Evolutionary conservation across 2,113 vertebrate genomes (phyloP).

Genomic region (Upupa epops): DNA sequence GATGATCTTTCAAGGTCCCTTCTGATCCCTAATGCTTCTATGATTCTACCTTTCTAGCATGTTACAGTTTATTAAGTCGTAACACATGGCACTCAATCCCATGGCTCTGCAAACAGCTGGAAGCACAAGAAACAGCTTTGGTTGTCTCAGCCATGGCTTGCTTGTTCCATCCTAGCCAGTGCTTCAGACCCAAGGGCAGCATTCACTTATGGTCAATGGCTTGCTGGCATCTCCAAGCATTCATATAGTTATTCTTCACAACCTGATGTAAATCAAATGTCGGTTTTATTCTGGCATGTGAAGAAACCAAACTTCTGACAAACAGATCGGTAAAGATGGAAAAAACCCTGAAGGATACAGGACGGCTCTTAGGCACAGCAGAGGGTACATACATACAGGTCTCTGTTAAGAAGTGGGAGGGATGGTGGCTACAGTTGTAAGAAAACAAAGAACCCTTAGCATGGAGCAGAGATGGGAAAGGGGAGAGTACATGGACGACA

Average conservation of each 20-base stretch:
- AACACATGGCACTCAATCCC: background rate
- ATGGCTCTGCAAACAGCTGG: background rate
- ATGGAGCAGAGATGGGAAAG: background rate
- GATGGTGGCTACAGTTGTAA: background rate
- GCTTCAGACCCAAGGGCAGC: background rate
- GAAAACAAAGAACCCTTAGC: background rate
- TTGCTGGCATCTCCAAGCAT: background rate
- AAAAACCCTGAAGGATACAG: background rate
- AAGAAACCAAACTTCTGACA: background rate
- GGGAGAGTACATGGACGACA: background rate
- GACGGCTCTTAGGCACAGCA: background rate
- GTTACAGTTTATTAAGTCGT: background rate
- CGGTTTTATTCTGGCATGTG: too few relatives aligned
- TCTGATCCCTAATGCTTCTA: too few relatives aligned
- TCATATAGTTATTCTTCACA: background rate
- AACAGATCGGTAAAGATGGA: background rate
- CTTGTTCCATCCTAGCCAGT: background rate
- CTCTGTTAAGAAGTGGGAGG: background rate
- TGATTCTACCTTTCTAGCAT: background rate
- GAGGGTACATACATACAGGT: background rate
- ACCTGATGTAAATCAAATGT: too few relatives aligned
- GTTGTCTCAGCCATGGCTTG: background rate
- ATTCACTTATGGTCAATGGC: background rate
- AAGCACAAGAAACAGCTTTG: background rate
- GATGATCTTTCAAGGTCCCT: too few relatives aligned